A percentile compares a stretch with the other conserved stretches of the same genome.
These are phyloP conservation scores for Phenganax subtilis DNA, from an alignment of 92 coral and sea anemone species.

Conservation along the genomic window DNA sequence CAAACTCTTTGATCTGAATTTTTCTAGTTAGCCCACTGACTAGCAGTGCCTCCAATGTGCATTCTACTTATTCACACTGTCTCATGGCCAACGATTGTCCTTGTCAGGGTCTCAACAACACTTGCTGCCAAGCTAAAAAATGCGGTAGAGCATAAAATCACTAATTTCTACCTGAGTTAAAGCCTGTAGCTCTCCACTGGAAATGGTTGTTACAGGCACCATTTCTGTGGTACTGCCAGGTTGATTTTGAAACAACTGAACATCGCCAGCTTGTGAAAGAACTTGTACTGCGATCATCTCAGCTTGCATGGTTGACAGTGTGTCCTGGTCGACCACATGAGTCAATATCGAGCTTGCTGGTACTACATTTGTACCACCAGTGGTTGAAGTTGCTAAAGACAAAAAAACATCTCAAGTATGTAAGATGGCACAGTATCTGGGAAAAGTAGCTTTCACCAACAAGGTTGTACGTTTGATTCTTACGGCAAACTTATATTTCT, in stretches of 20 bases:
- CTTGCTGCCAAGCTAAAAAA: too few relatives aligned
- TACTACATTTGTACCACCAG: slow-evolving; percentile 64
- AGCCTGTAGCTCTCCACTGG: slow-evolving; percentile 83
- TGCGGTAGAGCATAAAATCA: background rate
- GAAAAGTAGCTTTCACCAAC: too few relatives aligned
- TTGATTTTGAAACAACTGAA: slow-evolving; percentile 91
- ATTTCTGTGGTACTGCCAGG: slow-evolving; percentile 62
- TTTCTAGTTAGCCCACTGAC: too few relatives aligned
- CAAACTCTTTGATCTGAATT: too few relatives aligned
- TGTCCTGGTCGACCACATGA: slow-evolving; percentile 88
- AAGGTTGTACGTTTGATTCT: too few relatives aligned
- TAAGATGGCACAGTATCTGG: too few relatives aligned
- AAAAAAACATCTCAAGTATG: background rate
- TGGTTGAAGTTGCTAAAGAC: slow-evolving; percentile 36
- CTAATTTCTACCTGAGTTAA: slow-evolving; percentile 80
- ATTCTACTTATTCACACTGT: too few relatives aligned
- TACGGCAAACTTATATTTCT: too few relatives aligned
- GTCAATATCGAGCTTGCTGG: slow-evolving; percentile 73
- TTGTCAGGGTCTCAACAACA: too few relatives aligned
- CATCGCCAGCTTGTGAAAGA: slow-evolving; percentile 96
- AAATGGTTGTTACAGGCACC: slow-evolving; percentile 63
- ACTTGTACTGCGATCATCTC: slow-evolving; percentile 99
- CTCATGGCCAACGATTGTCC: too few relatives aligned
- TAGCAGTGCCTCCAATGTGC: too few relatives aligned
- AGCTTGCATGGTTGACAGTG: slow-evolving; percentile 95